These are phyloP conservation scores for Montifringilla adamsi DNA, from an alignment of 2,113 vertebrate species.

Conservation along the genomic window DNA sequence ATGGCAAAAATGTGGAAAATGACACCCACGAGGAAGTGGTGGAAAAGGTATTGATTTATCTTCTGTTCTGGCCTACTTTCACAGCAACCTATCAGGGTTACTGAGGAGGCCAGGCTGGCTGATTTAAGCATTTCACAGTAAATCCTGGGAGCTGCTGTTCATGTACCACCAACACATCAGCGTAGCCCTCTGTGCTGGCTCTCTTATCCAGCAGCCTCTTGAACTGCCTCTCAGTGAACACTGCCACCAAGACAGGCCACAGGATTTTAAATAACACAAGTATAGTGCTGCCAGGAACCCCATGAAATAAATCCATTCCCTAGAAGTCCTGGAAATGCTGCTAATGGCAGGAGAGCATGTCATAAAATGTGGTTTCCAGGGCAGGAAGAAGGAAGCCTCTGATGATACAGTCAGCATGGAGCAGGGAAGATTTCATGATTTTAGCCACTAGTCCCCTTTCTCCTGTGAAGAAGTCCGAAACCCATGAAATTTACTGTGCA, in stretches of 20 bases:
- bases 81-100: background rate
- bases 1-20: slow-evolving; percentile 83
- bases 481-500: background rate
- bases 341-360: background rate
- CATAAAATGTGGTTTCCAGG: background rate
- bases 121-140: background rate
- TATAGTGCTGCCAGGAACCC: background rate
- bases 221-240: background rate
- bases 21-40: slow-evolving; percentile 80
- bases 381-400: background rate
- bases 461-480: background rate
- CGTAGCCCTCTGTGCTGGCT: background rate
- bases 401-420: background rate
- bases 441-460: background rate
- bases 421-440: background rate
- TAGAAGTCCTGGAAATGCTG: background rate
- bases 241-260: background rate
- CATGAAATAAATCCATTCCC: background rate
- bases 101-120: background rate
- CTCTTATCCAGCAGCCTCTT: background rate
- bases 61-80: slow-evolving; percentile 2
- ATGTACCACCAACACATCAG: background rate
- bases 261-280: background rate
- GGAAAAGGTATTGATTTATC: slow-evolving; percentile 72
- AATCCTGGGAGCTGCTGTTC: background rate